Percentiles rank a stretch among this genome's conserved stretches.
These are phyloP conservation scores for Alces alces DNA, from an alignment of 2,113 vertebrate genomes.

Conservation along the genomic window DNA sequence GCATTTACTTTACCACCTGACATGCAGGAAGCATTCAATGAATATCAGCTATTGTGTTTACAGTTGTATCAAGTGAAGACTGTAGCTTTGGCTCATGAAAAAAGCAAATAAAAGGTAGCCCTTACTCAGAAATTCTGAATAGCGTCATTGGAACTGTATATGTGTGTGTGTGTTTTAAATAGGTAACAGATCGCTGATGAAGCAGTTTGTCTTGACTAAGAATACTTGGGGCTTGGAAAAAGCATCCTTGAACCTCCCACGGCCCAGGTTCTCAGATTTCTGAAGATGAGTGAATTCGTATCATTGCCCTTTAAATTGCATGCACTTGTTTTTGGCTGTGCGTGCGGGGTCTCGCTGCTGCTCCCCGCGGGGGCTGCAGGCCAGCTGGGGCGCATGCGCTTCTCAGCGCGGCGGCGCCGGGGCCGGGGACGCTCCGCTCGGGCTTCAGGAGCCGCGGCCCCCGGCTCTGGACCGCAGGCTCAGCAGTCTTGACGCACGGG, in stretches of 20 bases:
- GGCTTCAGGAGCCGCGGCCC: neutral
- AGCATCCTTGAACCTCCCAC: neutral
- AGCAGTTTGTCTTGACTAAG: neutral
- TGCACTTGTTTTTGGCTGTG: rapidly evolving
- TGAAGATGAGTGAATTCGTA: neutral
- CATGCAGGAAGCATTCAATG: rapidly evolving
- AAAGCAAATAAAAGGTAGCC: neutral
- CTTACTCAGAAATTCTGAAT: neutral
- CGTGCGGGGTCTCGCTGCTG: rapidly evolving
- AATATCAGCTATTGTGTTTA: neutral
- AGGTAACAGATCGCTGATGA: neutral
- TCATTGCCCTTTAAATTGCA: neutral
- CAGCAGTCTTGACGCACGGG: rapidly evolving
- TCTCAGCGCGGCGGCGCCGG: rapidly evolving
- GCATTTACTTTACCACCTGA: neutral
- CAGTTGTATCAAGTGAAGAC: neutral
- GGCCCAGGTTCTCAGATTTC: neutral
- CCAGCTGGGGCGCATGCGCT: neutral
- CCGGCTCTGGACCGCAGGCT: neutral
- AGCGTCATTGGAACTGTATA: neutral
- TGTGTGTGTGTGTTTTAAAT: neutral
- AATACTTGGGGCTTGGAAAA: neutral
- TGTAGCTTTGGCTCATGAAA: neutral
- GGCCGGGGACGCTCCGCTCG: rapidly evolving
- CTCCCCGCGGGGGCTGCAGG: neutral